Base-by-base conservation (phyloP, 2,888 invertebrate species). In the Hypena proboscidalis region DNA sequence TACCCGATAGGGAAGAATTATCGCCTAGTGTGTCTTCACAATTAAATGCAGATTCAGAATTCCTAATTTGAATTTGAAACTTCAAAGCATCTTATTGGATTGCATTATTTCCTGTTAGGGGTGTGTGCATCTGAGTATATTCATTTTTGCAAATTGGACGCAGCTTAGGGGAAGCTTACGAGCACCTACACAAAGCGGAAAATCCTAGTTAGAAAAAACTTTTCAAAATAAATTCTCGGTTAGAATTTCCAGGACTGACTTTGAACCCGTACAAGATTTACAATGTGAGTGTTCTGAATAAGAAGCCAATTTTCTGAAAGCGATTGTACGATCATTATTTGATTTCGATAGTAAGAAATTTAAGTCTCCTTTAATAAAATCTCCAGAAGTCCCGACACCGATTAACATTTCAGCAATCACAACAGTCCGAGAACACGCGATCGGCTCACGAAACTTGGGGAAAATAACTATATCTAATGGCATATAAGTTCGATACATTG, bases 401-500 rank as follows among this genome's bases (percentile, higher is more conserved):
- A 85, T 86, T 85, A 86, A 83, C 83, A 82, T 88, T 86, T 83
- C 79, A 84, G 80, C 77, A 80, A 85, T 85, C 83, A 79, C 75
- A 83, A 85, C 81, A 80, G 80, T 69, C 71, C 54, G 55, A 50
- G 45, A 56, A 54, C 85, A 85, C 84, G 86, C 86, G 79, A 88
- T 79, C 73, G 54, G 43, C 56, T 67, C 81, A 77, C 81, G 79
- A 75, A 80, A 77, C 77, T 75, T 73, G 38, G 80, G 78, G 70
- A 75, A 44, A 84, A 83, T 82, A 79, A 75, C 77, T 83, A 80
- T 78, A 83, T 85, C 77, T 67, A 64, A 74, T 70, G 68, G 67
- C 63, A 59, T 69, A 51, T 67, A 65, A 73, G 49, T 72, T 70
- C 74, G 70, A 80, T 78, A 74, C 72, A 79, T 77, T 77, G 86